These are phyloP conservation scores for Struthidea cinerea DNA, from an alignment of 2,113 vertebrate species.

Conservation along the genomic window DNA sequence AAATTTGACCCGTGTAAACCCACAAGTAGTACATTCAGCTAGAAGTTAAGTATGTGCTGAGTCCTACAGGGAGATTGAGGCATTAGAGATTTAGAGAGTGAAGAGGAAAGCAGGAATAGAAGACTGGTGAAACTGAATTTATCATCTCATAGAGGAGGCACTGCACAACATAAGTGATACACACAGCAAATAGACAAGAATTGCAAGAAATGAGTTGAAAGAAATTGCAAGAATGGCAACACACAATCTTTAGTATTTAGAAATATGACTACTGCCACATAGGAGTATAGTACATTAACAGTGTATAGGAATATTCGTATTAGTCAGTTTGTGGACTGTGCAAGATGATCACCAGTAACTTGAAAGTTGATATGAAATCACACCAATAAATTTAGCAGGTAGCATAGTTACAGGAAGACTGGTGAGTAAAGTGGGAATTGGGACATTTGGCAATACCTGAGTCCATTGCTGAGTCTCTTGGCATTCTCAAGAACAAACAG, in stretches of 20 bases:
- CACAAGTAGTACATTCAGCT: background rate
- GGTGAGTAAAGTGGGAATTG: background rate
- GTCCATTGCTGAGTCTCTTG: background rate
- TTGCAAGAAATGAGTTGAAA: background rate
- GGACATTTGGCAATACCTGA: background rate
- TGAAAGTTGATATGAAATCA: background rate
- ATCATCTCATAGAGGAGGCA: background rate
- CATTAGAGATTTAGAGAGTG: background rate
- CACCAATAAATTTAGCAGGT: background rate
- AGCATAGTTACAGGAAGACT: background rate
- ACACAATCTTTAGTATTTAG: background rate
- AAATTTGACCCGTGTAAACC: background rate
- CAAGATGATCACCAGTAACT: background rate
- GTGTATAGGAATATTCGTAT: background rate
- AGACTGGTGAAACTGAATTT: background rate
- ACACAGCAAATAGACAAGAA: background rate
- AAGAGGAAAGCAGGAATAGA: background rate
- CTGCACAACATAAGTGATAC: background rate
- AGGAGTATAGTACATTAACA: background rate
- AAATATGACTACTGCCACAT: background rate
- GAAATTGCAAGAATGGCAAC: too few species aligned
- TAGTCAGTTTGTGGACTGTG: background rate
- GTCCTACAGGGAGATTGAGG: background rate
- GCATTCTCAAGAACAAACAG: background rate
- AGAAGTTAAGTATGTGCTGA: background rate